phyloP scores from a whole-genome alignment of 2,888 invertebrate genomes.

The Pheosia gnoma region DNA sequence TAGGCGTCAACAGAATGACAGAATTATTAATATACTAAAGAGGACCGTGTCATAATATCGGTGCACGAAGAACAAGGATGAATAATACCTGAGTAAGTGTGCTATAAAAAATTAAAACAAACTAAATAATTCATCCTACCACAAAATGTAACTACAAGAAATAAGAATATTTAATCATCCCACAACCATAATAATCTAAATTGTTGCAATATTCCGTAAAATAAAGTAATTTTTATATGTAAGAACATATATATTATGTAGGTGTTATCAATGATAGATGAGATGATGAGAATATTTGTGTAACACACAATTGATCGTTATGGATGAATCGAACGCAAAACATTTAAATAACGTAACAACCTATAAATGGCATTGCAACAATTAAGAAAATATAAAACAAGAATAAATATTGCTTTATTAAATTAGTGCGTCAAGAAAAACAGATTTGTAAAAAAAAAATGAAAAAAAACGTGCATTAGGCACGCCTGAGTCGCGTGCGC shows the following conservation, averaged over 20 bases:
- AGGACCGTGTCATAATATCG: not conserved
- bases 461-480: conserved; percentile 17
- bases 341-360: not conserved
- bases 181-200: too few species aligned
- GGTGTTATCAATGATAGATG: too few species aligned
- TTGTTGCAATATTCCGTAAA: too few species aligned
- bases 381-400: not conserved
- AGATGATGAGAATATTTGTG: too few species aligned
- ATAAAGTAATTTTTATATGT: too few species aligned
- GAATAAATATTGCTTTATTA: not conserved
- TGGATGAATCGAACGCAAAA: not conserved
- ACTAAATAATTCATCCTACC: not conserved
- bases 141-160: not conserved
- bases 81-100: not conserved
- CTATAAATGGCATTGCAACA: not conserved
- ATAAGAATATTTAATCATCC: not conserved
- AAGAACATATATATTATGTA: too few species aligned
- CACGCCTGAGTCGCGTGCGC: conserved; percentile 28
- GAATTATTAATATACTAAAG: not conserved
- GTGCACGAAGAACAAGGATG: not conserved
- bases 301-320: too few species aligned
- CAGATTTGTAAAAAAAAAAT: conserved; percentile 15
- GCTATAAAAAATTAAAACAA: not conserved
- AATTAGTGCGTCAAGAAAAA: not conserved
- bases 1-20: conserved; percentile 14